Evolutionary conservation across 2,113 vertebrate genomes (phyloP), one percentile per base, ranked within the genome.

Genomic region (Pristiophorus japonicus): DNA sequence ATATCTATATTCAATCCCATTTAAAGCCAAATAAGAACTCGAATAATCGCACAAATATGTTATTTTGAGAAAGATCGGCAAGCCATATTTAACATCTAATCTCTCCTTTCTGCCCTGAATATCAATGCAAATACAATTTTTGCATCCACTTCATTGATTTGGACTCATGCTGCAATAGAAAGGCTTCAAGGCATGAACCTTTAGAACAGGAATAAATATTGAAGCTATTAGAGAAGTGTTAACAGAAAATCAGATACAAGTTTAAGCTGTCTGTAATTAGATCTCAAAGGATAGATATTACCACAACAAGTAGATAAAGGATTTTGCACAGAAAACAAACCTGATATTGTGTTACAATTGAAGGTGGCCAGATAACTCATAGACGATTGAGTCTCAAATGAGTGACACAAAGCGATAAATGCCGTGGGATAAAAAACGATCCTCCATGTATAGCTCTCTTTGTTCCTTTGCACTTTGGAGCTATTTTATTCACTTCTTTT

Each of bases 111-210:
- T 70, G 47, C 45, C 78, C 63, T 88, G 42, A 96, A 96, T 93
- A 96, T 96, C 95, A 91, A 96, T 96, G 95, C 95, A 95, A 96
- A 96, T 95, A 94, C 81, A 96, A 96, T 96, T 96, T 94, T 70
- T 85, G 73, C 59, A 95, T 42, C 95, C 95, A 30, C 95, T 95
- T 95, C 95, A 94, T 95, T 66, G 95, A 96, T 96, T 88, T 73
- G 78, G 51, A 18, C 67, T 78, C 96, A 94, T 14, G 51, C 92
- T 84, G n/a, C 95, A 81, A 34, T 34, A 87, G 96, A 75, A 93
- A 63, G 27, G 67, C 88, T 81, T 94, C 65, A 94, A 94, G 65
- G 66, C 93, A 73, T 94, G 93, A 94, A 70, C 66, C 65, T 94
- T 73, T 70, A 45, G 65, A 85, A 90, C 87, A 62, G 30, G 51